Evolutionary conservation across 2,797 vertebrate genomes (phyloP).

Genomic region (Tapera naevia): DNA sequence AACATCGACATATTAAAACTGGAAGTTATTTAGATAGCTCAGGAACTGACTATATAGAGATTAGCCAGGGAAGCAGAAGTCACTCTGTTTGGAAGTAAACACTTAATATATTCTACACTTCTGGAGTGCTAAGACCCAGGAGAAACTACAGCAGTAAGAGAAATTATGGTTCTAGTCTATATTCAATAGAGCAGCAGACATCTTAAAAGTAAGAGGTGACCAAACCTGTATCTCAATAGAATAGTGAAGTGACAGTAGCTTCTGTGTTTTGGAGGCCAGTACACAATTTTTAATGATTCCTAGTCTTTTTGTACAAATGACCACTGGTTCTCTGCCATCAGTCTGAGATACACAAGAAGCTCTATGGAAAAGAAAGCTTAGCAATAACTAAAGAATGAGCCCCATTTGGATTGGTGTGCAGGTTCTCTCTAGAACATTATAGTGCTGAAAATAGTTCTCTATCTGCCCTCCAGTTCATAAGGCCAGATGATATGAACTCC

Average conservation of each 20-base stretch:
- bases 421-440: conserved; percentile 9
- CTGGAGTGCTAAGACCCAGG: background rate
- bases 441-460: conserved; percentile 51
- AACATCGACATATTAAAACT: background rate
- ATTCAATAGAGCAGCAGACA: background rate
- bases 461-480: conserved; percentile 69
- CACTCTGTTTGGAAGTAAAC: background rate
- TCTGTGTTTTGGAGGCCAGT: background rate
- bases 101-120: background rate
- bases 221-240: background rate
- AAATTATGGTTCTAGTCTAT: background rate
- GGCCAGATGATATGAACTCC: conserved; percentile 66
- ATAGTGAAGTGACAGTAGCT: background rate
- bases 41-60: background rate
- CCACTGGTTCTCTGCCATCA: background rate
- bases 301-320: background rate
- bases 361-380: background rate
- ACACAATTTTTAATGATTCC: background rate
- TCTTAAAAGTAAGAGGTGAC: background rate
- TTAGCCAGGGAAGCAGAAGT: background rate
- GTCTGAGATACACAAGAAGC: background rate
- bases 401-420: background rate
- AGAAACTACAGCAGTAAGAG: background rate
- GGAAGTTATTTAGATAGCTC: background rate
- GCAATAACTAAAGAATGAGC: background rate